phyloP scores from a whole-genome alignment of 2,797 vertebrate species.

The Lepus oiostolus region DNA sequence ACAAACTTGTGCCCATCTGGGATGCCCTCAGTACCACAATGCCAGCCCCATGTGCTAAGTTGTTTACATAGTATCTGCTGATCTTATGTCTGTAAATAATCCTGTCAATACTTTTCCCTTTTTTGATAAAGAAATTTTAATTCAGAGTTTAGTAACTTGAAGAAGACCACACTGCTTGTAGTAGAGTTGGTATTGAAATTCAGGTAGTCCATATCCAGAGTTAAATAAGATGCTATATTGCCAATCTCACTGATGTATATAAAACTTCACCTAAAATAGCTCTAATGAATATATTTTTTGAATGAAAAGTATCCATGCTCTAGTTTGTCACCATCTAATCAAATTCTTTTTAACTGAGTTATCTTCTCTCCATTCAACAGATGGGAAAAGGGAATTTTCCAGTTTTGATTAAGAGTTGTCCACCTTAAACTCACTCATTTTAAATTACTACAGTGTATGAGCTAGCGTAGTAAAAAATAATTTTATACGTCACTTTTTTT shows the following conservation, averaged over 20 bases:
- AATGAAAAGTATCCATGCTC: not conserved
- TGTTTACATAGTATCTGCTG: not conserved
- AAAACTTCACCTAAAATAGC: not conserved
- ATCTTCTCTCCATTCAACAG: not conserved
- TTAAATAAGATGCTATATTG: not conserved
- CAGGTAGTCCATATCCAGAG: not conserved
- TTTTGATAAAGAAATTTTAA: not conserved
- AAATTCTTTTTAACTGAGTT: slow-evolving; percentile 9
- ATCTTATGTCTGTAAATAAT: not conserved
- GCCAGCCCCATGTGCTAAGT: not conserved
- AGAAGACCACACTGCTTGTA: not conserved
- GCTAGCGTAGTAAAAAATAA: slow-evolving; percentile 2
- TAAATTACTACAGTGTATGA: not conserved
- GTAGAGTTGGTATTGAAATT: not conserved
- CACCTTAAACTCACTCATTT: slow-evolving; percentile 23
- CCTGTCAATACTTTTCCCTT: not conserved
- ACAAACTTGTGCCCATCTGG: too few species aligned
- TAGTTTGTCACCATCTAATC: slow-evolving; percentile 5
- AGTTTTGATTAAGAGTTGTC: not conserved
- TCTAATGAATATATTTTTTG: not conserved
- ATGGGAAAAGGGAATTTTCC: not conserved
- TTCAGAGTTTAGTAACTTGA: not conserved
- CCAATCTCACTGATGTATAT: not conserved
- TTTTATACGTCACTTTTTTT: not conserved
- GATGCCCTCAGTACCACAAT: too few species aligned